Evolutionary conservation across 2,113 vertebrate genomes (phyloP).

Genomic region (Nanorana parkeri): DNA sequence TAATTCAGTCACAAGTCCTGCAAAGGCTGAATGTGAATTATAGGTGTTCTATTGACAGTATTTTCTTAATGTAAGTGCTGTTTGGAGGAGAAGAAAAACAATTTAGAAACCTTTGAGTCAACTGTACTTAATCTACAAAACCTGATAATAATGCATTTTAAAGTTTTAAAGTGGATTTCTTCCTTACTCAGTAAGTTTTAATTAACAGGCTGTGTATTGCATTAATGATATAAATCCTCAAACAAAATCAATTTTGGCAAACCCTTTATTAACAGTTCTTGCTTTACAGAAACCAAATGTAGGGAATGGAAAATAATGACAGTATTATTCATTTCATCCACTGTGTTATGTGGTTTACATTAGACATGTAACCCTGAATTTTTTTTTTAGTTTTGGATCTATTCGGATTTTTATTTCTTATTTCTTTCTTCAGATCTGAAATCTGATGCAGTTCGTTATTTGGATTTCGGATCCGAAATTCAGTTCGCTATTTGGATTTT

Average conservation of each 20-base stretch:
- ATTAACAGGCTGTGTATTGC: constrained; percentile 30
- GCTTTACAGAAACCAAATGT: background rate
- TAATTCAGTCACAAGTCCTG: background rate
- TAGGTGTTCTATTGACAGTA: constrained; percentile 25
- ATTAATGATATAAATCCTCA: constrained; percentile 30
- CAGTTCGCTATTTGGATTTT: too few relatives aligned
- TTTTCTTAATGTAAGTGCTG: constrained; percentile 29
- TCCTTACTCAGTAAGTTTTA: constrained; percentile 48
- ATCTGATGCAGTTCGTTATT: too few relatives aligned
- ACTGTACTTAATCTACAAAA: constrained; percentile 41
- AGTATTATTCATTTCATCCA: background rate
- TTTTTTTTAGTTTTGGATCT: too few relatives aligned
- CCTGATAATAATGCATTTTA: constrained; percentile 50
- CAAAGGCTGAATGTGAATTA: constrained; percentile 9
- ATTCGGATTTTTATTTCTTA: too few relatives aligned
- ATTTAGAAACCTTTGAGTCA: constrained; percentile 51
- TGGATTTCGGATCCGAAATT: too few relatives aligned
- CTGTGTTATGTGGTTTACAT: constrained; percentile 1
- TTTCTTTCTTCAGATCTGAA: too few relatives aligned
- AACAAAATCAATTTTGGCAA: constrained; percentile 22
- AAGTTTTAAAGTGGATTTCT: constrained; percentile 21
- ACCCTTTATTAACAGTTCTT: constrained; percentile 24
- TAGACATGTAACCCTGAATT: too few relatives aligned
- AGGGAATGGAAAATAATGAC: constrained; percentile 7
- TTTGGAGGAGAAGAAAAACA: constrained; percentile 28